Conservation (phyloP, 2,797 vertebrate species). For the Cygnus olor region DNA sequence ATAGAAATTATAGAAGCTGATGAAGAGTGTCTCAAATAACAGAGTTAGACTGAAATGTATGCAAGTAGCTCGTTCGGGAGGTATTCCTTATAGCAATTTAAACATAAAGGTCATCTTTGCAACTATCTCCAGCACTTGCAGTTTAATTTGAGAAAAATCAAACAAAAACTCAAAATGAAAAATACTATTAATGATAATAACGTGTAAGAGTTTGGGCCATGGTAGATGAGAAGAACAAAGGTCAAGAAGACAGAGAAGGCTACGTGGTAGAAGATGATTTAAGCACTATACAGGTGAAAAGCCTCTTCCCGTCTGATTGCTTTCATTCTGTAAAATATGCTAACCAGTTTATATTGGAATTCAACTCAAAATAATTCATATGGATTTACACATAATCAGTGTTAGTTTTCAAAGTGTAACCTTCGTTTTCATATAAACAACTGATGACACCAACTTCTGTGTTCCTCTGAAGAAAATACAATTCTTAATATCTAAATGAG, state of each 20-base stretch:
- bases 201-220: neutral
- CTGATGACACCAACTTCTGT: neutral
- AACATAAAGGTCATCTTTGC: neutral
- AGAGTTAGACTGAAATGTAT: neutral
- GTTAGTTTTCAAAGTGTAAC: neutral
- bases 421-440: neutral
- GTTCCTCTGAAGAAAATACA: neutral
- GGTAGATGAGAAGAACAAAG: neutral
- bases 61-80: neutral
- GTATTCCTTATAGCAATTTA: neutral
- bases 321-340: neutral
- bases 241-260: neutral
- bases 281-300: neutral
- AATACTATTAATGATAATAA: neutral
- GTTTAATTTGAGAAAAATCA: neutral
- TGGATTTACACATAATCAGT: neutral
- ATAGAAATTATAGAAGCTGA: neutral
- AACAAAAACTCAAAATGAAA: neutral
- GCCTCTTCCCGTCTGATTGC: neutral
- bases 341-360: neutral
- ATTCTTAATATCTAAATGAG: neutral
- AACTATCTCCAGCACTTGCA: neutral
- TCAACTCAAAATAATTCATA: neutral
- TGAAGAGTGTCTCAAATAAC: neutral
- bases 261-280: neutral